Conservation (phyloP, 2,888 invertebrate genomes). For the Dynastes grantii region DNA sequence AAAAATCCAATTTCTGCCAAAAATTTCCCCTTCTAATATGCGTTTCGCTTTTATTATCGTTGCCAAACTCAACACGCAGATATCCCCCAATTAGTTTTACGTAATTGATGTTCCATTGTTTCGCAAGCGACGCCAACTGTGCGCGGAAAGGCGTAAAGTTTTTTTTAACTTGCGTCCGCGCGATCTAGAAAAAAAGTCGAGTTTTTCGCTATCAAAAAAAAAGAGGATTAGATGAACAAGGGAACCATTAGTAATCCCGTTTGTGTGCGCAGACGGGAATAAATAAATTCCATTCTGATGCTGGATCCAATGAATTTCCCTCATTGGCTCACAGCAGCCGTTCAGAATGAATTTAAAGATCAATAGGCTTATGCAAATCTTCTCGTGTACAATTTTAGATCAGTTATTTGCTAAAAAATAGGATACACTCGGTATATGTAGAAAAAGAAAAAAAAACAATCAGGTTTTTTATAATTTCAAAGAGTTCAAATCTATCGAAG, state of each 20-base stretch:
- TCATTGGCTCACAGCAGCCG: not conserved
- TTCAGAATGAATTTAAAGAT: not conserved
- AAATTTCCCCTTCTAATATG: slow-evolving; percentile 21
- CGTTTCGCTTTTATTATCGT: slow-evolving; percentile 24
- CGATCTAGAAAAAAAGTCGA: slow-evolving; percentile 1
- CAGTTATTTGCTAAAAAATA: not conserved
- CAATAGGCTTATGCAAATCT: not conserved
- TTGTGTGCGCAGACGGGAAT: not conserved
- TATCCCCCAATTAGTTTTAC: slow-evolving; percentile 32
- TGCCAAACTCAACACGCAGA: slow-evolving; percentile 19
- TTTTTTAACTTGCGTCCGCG: slow-evolving; percentile 17
- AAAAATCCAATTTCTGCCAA: not conserved
- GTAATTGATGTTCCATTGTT: slow-evolving; percentile 45
- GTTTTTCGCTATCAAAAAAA: not conserved
- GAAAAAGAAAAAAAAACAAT: too few species aligned
- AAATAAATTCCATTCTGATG: slow-evolving; percentile 20
- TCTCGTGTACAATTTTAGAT: not conserved
- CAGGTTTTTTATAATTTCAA: too few species aligned
- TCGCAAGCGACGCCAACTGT: slow-evolving; percentile 9
- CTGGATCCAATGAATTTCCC: slow-evolving; percentile 15
- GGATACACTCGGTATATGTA: not conserved
- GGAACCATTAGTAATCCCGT: slow-evolving; percentile 7
- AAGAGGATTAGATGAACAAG: slow-evolving; percentile 31
- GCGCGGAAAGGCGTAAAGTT: slow-evolving; percentile 32
- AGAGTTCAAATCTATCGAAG: too few species aligned